phyloP scores from a whole-genome alignment of 2,113 vertebrate species.

The Theristicus caerulescens region DNA sequence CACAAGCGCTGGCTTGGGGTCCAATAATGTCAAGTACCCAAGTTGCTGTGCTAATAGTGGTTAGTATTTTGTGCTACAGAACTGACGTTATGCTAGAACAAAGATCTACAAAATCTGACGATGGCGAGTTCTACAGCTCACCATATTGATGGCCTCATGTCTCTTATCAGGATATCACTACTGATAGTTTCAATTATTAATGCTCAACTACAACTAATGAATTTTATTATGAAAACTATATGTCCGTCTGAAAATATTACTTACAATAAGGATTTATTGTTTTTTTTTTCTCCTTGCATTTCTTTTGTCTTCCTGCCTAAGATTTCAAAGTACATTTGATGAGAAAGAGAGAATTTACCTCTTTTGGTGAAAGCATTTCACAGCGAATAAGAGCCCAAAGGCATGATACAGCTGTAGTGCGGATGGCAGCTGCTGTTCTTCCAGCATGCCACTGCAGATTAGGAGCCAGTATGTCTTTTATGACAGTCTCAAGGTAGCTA shows the following conservation, averaged over 20 bases:
- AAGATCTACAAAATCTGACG: not conserved
- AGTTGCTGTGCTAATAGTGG: fast-evolving
- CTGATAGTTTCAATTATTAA: not conserved
- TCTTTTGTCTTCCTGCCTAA: not conserved
- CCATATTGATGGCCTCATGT: not conserved
- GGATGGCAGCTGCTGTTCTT: slow-evolving; percentile 86
- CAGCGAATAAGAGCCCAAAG: slow-evolving; percentile 86
- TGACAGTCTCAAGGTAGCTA: slow-evolving; percentile 78
- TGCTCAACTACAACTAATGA: not conserved
- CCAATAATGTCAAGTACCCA: fast-evolving
- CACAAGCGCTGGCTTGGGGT: not conserved
- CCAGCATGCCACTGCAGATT: slow-evolving; percentile 94
- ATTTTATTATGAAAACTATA: not conserved
- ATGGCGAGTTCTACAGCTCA: not conserved
- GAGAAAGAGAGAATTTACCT: slow-evolving; percentile 75
- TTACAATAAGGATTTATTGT: not conserved
- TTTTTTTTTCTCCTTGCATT: fast-evolving
- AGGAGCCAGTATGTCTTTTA: slow-evolving; percentile 85
- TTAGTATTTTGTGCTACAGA: not conserved
- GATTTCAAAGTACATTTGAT: not conserved
- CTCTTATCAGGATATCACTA: not conserved
- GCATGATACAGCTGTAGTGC: slow-evolving; percentile 88
- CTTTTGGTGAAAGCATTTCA: slow-evolving; percentile 73
- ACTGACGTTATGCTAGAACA: not conserved
- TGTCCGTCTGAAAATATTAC: not conserved